Evolutionary conservation across 37 sponge, comb jelly and placozoan species (phyloP).

Genomic region (Corticium candelabrum): DNA sequence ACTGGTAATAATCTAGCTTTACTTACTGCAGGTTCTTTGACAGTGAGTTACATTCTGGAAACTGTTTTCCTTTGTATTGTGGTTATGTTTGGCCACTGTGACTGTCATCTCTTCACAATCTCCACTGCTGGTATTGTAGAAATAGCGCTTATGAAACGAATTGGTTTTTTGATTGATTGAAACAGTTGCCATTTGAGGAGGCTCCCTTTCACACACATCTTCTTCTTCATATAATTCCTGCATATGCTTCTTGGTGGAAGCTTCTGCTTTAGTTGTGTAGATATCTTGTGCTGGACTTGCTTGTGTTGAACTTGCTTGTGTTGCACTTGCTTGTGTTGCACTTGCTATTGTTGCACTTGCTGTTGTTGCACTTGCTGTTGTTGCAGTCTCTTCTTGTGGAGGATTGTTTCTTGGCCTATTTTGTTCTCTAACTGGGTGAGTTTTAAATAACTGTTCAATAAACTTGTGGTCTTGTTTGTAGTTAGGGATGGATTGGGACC

Average conservation of each 20-base stretch:
- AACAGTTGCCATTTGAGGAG: neutral
- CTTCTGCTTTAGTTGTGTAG: neutral
- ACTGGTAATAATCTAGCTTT: too few species aligned
- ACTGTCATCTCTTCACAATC: too few species aligned
- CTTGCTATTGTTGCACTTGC: too few species aligned
- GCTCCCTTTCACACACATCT: neutral
- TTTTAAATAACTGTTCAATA: neutral
- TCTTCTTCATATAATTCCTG: neutral
- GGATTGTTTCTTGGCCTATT: neutral
- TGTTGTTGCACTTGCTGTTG: too few species aligned
- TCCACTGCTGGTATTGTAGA: neutral
- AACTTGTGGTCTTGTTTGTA: neutral
- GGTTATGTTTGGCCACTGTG: too few species aligned
- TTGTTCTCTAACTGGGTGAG: neutral
- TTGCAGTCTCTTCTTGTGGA: neutral
- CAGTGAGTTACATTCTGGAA: too few species aligned
- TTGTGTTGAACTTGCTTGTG: too few species aligned
- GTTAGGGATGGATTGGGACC: neutral
- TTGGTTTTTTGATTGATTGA: neutral
- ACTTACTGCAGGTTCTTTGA: too few species aligned
- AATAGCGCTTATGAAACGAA: neutral
- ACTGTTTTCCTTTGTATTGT: too few species aligned
- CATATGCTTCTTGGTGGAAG: neutral
- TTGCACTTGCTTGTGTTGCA: too few species aligned
- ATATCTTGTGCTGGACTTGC: neutral